Evolutionary conservation across 2,888 invertebrate genomes (phyloP), one percentile per base, ranked within the genome.

Genomic region (Nemotelus pantherinus): DNA sequence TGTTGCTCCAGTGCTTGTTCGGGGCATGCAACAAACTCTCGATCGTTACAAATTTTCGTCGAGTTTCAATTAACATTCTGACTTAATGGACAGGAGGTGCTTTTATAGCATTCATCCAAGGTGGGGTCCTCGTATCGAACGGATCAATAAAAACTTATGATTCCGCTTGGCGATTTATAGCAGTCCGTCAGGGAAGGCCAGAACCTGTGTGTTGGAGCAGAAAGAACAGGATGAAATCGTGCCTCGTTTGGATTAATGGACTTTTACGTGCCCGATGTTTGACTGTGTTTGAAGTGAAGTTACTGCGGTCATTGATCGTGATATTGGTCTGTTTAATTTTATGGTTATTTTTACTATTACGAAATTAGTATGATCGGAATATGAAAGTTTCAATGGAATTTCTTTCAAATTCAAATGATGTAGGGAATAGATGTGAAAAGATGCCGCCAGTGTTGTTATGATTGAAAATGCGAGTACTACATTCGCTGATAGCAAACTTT

Each of bases 41-140:
- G 7, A 9, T 2, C 48, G 4, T 57, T 57, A 45, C 10, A 74
- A 25, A 60, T 60, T 74, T 50, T 47, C 43, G 3, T n/a, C 3
- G 48, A 6, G 43, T 63, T 43, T 74, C 74, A 74, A 74, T 74
- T 74, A 74, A 60, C 48, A 60, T 72, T 74, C 53, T 63, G 57
- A 10, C 45, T 39, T 2, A 41, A 25, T 50, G 48, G 60, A 7
- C 45, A 74, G 60, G 44, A 70, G 70, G 70, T 43, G 60, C 48
- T 48, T 63, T 63, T 65, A 65, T 65, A 45, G 47, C 47, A 65
- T 10, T 47, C 47, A 44, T 5, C 7, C 70, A 68, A 39, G 70
- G 55, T 55, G 43, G 70, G 25, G 53, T 70, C 53, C 53, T 50
- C 70, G 65, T 9, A 47, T 65, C 44, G 45, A n/a, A n/a, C 5